These are phyloP conservation scores for Dilophus febrilis DNA, from an alignment of 2,888 invertebrate species.

Conservation along the genomic window DNA sequence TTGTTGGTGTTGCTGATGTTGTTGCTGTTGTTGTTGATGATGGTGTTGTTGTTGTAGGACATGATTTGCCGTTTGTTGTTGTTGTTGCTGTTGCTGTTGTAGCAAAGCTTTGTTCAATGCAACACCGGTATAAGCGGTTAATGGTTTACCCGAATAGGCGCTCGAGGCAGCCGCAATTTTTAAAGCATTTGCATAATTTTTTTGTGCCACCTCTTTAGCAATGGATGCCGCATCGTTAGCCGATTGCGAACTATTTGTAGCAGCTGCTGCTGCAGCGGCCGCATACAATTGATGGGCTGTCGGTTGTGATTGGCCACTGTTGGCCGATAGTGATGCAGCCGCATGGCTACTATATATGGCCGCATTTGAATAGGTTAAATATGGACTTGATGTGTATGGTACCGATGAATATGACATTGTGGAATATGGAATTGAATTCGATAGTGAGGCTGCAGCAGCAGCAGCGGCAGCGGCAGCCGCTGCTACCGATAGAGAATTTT, in stretches of 20 bases:
- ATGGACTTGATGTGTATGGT: not conserved
- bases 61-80: too few relatives aligned
- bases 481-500: not conserved
- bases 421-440: conserved; percentile 1
- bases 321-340: not conserved
- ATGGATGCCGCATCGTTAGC: conserved; percentile 50
- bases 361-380: not conserved
- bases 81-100: conserved; percentile 17
- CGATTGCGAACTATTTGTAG: too few relatives aligned
- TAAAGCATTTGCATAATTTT: conserved; percentile 62
- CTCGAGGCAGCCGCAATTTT: conserved; percentile 37
- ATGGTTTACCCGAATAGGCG: conserved; percentile 29
- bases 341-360: not conserved
- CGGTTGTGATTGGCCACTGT: not conserved
- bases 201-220: conserved; percentile 69
- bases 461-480: conserved; percentile 16
- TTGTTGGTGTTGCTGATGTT: conserved; percentile 19
- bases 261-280: conserved; percentile 48
- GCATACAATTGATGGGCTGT: conserved; percentile 1
- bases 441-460: conserved; percentile 7
- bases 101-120: conserved; percentile 41
- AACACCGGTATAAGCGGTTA: conserved; percentile 52
- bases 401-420: not conserved
- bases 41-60: conserved; percentile 14
- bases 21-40: conserved; percentile 8